Percentiles rank a stretch among this genome's conserved stretches.
Evolutionary conservation across 2,888 invertebrate species (phyloP).

Genomic region (Cryptocephalus primarius): DNA sequence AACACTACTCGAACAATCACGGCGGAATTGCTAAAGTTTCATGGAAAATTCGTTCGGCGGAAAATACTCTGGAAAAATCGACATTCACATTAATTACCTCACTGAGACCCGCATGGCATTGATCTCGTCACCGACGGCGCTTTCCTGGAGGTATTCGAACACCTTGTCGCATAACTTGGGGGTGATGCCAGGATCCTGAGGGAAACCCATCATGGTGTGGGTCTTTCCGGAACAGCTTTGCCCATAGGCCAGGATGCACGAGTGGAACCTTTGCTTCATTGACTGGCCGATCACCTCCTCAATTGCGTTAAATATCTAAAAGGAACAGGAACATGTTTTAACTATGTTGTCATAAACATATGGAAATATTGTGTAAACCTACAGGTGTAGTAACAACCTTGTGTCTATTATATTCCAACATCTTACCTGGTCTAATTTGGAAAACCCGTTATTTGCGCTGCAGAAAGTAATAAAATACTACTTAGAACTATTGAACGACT

Average conservation of each 20-base stretch:
- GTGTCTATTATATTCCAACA: no score
- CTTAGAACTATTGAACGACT: no score
- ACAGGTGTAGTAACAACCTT: no score
- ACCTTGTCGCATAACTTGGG: slow-evolving; percentile 44
- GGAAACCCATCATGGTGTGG: slow-evolving; percentile 63
- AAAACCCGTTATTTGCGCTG: no score
- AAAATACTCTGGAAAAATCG: no score
- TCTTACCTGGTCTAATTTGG: no score
- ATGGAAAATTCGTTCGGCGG: slow-evolving; percentile 2
- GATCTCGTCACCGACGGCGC: slow-evolving; percentile 29
- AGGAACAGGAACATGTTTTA: background rate
- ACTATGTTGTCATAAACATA: background rate
- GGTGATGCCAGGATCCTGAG: slow-evolving; percentile 45
- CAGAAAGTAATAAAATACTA: no score
- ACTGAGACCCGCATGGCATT: slow-evolving; percentile 28
- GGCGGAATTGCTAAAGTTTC: slow-evolving; percentile 8
- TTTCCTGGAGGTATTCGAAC: slow-evolving; percentile 34
- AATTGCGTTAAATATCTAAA: slow-evolving; percentile 53
- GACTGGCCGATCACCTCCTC: slow-evolving; percentile 53
- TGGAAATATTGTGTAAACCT: background rate
- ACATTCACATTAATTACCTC: slow-evolving; percentile 26
- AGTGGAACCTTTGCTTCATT: slow-evolving; percentile 51
- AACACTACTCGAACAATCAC: slow-evolving; percentile 6
- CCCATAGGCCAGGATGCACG: slow-evolving; percentile 64
- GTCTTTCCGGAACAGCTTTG: slow-evolving; percentile 71